Evolutionary conservation across 2,113 vertebrate species (phyloP).

Genomic region (Recurvirostra avosetta): DNA sequence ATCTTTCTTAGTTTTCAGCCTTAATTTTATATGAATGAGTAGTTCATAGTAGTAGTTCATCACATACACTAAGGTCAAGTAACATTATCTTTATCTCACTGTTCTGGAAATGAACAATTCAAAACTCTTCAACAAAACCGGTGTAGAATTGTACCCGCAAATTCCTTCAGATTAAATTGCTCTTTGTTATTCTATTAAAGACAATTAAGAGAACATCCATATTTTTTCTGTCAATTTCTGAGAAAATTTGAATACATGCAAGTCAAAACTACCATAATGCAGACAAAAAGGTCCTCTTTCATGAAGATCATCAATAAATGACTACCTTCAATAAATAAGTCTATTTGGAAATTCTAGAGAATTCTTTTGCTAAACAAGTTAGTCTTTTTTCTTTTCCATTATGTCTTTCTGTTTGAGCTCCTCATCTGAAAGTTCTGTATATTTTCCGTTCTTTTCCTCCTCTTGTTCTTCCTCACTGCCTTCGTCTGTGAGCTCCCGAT

Average conservation of each 20-base stretch:
- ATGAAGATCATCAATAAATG: slow-evolving; percentile 63
- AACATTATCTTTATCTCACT: not conserved
- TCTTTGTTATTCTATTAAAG: not conserved
- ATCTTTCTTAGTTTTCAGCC: not conserved
- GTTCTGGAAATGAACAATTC: not conserved
- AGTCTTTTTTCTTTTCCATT: slow-evolving; percentile 79
- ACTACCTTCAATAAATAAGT: slow-evolving; percentile 76
- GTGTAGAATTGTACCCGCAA: slow-evolving; percentile 2
- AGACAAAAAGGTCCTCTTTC: slow-evolving; percentile 56
- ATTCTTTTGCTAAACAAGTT: slow-evolving; percentile 4
- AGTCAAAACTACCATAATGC: slow-evolving; percentile 54
- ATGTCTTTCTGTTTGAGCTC: slow-evolving; percentile 71
- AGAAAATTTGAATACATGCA: slow-evolving; percentile 65
- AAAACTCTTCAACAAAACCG: not conserved
- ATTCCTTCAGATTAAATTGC: not conserved
- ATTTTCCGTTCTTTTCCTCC: slow-evolving; percentile 59
- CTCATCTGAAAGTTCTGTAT: slow-evolving; percentile 44
- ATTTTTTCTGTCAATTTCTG: not conserved
- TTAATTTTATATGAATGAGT: not conserved
- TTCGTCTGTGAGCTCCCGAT: slow-evolving; percentile 67
- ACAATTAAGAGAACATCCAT: not conserved
- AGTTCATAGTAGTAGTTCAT: not conserved
- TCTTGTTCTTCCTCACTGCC: slow-evolving; percentile 72
- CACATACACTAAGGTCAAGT: not conserved
- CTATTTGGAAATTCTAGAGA: slow-evolving; percentile 60